Evolutionary conservation across 2,888 invertebrate species (phyloP).

Genomic region (Aphodius granarius): DNA sequence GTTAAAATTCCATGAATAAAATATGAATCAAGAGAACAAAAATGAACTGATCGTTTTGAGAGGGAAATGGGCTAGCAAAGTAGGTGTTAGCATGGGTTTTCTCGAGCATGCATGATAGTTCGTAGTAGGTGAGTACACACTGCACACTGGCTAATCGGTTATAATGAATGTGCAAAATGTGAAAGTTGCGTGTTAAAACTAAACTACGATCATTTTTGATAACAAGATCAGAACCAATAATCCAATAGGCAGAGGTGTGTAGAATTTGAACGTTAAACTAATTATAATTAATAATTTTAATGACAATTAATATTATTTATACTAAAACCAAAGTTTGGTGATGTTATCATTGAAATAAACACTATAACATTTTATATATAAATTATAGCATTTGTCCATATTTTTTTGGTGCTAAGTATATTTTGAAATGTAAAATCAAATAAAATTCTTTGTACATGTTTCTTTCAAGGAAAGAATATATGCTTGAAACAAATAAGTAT

Average conservation of each 20-base stretch:
- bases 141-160: background rate
- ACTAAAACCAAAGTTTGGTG: too few species aligned
- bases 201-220: background rate
- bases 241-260: background rate
- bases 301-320: too few species aligned
- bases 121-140: background rate
- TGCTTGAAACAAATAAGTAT: too few species aligned
- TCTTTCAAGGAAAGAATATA: too few species aligned
- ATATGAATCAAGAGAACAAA: background rate
- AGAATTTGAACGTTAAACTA: background rate
- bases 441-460: too few species aligned
- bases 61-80: background rate
- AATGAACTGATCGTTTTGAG: background rate
- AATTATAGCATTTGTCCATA: too few species aligned
- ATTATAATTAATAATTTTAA: background rate
- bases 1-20: background rate
- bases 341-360: too few species aligned
- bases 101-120: background rate
- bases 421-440: too few species aligned
- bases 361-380: too few species aligned
- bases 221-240: background rate
- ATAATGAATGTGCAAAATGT: background rate
- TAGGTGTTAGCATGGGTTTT: background rate
- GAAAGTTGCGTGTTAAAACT: background rate
- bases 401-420: too few species aligned